Evolutionary conservation across 2,888 invertebrate species (phyloP).

Genomic region (Chaitophorus viminalis): DNA sequence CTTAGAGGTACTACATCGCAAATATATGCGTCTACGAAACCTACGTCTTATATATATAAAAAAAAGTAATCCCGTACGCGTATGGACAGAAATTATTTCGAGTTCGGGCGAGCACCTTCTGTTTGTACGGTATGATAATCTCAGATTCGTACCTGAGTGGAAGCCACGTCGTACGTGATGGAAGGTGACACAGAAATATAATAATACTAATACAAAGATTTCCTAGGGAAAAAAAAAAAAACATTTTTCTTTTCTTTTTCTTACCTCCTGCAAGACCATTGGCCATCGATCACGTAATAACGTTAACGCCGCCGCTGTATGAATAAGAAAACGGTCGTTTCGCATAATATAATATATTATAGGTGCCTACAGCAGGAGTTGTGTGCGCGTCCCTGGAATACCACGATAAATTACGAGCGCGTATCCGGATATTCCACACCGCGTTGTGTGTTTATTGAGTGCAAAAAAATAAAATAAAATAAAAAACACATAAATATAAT

Average conservation of each 20-base stretch:
- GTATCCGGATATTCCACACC: not conserved
- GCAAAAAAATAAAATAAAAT: not conserved
- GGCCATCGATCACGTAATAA: slow-evolving; percentile 41
- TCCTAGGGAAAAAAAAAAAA: not conserved
- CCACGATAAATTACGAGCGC: slow-evolving; percentile 32
- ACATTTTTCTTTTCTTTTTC: not conserved
- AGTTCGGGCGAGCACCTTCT: too few species aligned
- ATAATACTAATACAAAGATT: not conserved
- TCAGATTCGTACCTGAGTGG: too few species aligned
- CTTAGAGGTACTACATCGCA: too few species aligned
- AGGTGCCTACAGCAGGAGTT: too few species aligned
- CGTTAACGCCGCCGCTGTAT: slow-evolving; percentile 16
- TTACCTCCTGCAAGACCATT: not conserved
- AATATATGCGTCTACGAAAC: too few species aligned
- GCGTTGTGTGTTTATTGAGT: slow-evolving; percentile 8
- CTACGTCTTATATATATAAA: too few species aligned
- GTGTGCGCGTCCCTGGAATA: not conserved
- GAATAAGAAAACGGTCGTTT: slow-evolving; percentile 26
- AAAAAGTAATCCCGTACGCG: too few species aligned
- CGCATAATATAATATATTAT: not conserved
- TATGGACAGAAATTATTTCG: too few species aligned
- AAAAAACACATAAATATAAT: too few species aligned
- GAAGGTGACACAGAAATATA: not conserved
- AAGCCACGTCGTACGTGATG: not conserved
- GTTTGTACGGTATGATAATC: too few species aligned